These are phyloP conservation scores for Pelosia muscerda DNA, from an alignment of 2,888 invertebrate genomes.

Conservation along the genomic window DNA sequence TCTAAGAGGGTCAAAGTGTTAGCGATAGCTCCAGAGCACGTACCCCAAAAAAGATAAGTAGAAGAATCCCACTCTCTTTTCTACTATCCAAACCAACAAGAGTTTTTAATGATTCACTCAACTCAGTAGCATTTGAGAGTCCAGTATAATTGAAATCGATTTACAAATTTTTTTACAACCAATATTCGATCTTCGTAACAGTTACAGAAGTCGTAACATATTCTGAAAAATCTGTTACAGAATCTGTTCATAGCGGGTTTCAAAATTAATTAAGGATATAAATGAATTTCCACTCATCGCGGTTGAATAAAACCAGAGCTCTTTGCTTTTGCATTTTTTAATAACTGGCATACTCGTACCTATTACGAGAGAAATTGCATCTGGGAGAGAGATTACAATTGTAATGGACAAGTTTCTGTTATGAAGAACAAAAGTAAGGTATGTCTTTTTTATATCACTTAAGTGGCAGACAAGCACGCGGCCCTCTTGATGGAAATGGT, in stretches of 20 bases:
- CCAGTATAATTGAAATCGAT: not conserved
- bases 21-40: too few relatives aligned
- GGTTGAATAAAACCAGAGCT: not conserved
- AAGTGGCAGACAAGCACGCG: too few relatives aligned
- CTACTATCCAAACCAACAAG: too few relatives aligned
- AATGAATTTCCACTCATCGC: not conserved
- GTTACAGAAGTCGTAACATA: not conserved
- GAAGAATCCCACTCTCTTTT: too few relatives aligned
- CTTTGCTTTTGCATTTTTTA: not conserved
- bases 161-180: not conserved
- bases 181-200: not conserved
- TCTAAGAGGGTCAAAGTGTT: too few relatives aligned
- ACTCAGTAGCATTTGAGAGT: not conserved
- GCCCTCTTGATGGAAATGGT: too few relatives aligned
- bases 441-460: too few relatives aligned
- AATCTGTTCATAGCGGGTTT: conserved; percentile 1
- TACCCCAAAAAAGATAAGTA: too few relatives aligned
- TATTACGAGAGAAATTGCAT: not conserved
- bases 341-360: not conserved
- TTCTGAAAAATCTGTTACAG: not conserved
- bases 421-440: too few relatives aligned
- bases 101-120: not conserved
- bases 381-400: not conserved
- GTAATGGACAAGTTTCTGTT: not conserved
- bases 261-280: conserved; percentile 1